Evolutionary conservation across 2,888 invertebrate species (phyloP).

Genomic region (Platycheirus rosarum): DNA sequence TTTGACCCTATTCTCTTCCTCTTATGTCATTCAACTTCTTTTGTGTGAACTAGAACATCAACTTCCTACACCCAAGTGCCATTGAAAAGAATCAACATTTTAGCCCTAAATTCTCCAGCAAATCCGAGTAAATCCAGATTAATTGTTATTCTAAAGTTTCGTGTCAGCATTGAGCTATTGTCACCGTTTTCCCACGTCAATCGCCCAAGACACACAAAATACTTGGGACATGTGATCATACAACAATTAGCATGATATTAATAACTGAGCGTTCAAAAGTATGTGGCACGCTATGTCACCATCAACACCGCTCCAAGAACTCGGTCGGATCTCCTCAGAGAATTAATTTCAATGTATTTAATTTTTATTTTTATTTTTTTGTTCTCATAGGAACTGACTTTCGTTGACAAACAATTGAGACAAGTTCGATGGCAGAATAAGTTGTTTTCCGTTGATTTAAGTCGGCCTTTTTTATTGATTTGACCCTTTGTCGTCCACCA

Average conservation of each 20-base stretch:
- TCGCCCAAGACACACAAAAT: constrained; percentile 54
- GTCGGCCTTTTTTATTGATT: constrained; percentile 44
- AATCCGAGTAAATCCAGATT: constrained; percentile 23
- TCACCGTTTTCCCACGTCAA: constrained; percentile 62
- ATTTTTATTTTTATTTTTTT: constrained; percentile 15
- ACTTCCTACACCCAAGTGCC: neutral
- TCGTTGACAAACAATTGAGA: constrained; percentile 56
- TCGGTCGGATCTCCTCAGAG: constrained; percentile 44
- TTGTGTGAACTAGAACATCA: constrained; percentile 34
- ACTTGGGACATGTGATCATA: constrained; percentile 66
- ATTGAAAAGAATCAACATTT: constrained; percentile 9
- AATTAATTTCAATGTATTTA: too few species aligned
- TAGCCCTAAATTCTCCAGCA: constrained; percentile 6
- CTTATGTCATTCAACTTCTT: too few species aligned
- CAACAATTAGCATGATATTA: constrained; percentile 62
- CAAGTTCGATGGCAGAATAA: constrained; percentile 60
- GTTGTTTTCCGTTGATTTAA: constrained; percentile 15
- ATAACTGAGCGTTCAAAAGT: constrained; percentile 31
- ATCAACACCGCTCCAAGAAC: constrained; percentile 54
- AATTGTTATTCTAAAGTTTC: constrained; percentile 38
- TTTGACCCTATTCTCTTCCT: too few species aligned
- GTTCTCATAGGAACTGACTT: constrained; percentile 27
- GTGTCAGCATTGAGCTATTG: constrained; percentile 43
- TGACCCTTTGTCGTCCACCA: constrained; percentile 44
- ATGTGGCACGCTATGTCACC: constrained; percentile 19